Evolutionary conservation across 2,888 invertebrate species (phyloP).

Genomic region (Phasia obesa): DNA sequence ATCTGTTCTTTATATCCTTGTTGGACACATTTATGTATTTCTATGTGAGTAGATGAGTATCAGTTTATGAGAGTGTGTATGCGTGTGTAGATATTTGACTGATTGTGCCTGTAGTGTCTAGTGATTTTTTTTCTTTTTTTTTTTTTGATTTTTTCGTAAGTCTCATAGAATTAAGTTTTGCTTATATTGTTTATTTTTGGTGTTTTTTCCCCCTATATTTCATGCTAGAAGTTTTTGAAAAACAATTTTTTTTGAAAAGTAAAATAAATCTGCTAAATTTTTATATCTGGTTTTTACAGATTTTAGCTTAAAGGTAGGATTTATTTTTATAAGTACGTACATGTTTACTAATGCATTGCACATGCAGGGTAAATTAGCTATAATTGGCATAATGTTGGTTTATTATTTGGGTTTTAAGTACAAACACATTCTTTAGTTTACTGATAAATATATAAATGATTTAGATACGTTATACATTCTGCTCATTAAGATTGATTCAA

Average conservation of each 20-base stretch:
- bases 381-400: conserved; percentile 60
- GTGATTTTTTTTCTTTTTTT: conserved; percentile 55
- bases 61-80: conserved; percentile 15
- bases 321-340: conserved; percentile 48
- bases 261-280: conserved; percentile 66
- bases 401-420: conserved; percentile 3
- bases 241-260: conserved; percentile 25
- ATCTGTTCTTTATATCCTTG: conserved; percentile 31
- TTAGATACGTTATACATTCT: conserved; percentile 6
- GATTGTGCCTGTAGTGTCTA: conserved; percentile 45
- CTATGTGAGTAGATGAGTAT: conserved; percentile 31
- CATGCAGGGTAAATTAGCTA: conserved; percentile 51
- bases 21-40: conserved; percentile 10
- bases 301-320: conserved; percentile 70
- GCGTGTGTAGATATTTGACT: conserved; percentile 1
- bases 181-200: conserved; percentile 39
- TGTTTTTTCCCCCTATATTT: conserved; percentile 4
- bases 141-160: conserved; percentile 34
- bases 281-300: conserved; percentile 61
- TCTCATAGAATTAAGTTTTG: conserved; percentile 58
- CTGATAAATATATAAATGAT: conserved; percentile 25
- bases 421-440: conserved; percentile 16
- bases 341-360: conserved; percentile 40
- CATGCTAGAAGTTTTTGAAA: not conserved
- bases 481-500: conserved; percentile 15